phyloP scores from a whole-genome alignment of 2,797 vertebrate species.

The Eremophila alpestris region DNA sequence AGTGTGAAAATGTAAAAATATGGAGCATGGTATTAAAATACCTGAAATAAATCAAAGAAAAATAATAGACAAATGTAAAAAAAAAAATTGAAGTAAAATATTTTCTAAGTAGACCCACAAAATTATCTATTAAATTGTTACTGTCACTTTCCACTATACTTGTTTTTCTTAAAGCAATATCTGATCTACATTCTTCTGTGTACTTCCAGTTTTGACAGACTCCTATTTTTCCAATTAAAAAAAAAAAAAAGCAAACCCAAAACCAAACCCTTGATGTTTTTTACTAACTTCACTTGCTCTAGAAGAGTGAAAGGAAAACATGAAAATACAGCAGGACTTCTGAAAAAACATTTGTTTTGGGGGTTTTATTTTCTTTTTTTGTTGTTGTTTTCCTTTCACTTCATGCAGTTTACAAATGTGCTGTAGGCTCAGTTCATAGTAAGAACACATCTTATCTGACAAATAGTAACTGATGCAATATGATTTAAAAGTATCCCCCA shows the following conservation, averaged over 20 bases:
- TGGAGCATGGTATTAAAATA: neutral
- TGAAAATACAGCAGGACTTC: neutral
- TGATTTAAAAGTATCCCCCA: constrained; percentile 1
- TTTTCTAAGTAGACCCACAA: neutral
- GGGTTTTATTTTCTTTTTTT: neutral
- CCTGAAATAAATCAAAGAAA: neutral
- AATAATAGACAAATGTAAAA: neutral
- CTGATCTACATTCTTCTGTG: neutral
- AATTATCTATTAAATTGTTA: neutral
- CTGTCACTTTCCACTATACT: neutral
- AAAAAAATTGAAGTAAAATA: neutral
- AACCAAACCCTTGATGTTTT: neutral
- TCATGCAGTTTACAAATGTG: neutral
- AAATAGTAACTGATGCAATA: neutral
- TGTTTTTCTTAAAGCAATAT: neutral
- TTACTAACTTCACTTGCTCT: neutral
- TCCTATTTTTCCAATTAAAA: neutral
- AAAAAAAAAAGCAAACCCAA: neutral
- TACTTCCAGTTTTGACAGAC: neutral
- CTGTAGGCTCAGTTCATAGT: neutral
- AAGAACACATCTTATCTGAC: neutral
- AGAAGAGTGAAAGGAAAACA: neutral
- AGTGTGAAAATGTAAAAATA: neutral
- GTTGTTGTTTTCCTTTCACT: neutral
- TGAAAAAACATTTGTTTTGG: neutral